Evolutionary conservation across 2,888 invertebrate species (phyloP), one percentile per base, ranked within the genome.

Genomic region (Isotomurus palustris): DNA sequence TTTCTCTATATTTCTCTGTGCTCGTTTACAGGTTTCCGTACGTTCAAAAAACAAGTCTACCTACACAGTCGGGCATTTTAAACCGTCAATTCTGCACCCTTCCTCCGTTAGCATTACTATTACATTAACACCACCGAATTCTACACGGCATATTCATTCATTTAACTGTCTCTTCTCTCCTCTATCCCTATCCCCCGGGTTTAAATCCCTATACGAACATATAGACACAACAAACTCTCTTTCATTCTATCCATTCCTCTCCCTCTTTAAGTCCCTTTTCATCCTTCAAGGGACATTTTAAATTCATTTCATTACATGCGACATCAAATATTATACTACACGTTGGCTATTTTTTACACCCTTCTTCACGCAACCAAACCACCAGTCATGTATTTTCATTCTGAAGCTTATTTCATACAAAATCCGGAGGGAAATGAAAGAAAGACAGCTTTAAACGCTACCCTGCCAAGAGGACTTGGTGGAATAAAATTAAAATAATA

Each of bases 21-120:
- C 14, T 41, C 53, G 53, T 53, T 53, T 53, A 53, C 53, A 53
- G 53, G 53, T 53, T 53, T 53, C 53, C 53, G 35, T 53, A 45
- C n/a, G 35, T 32, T 32, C 3, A 50, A 10, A 27, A 52, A 6
- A 44, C 25, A 8, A 3, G 22, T 24, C 19, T 8, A 10, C 32
- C 32, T 32, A 32, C 8, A 32, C 32, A 32, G n/a, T n/a, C n/a
- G n/a, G n/a, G 14, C 32, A 32, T 32, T 32, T 32, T 32, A 32
- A n/a, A n/a, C n/a, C n/a, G n/a, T n/a, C n/a, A n/a, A n/a, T 32
- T 14, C 32, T 32, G 32, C 32, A 32, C 8, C 32, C 8, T 32
- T 32, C 32, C 14, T 10, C 32, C 14, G 14, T 32, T 14, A 32
- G 14, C 14, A 32, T 32, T 8, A 32, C 32, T 32, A 32, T 32